Evolutionary conservation across 2,888 invertebrate species (phyloP), one percentile per base, ranked within the genome.

Genomic region (Cryptus armator): DNA sequence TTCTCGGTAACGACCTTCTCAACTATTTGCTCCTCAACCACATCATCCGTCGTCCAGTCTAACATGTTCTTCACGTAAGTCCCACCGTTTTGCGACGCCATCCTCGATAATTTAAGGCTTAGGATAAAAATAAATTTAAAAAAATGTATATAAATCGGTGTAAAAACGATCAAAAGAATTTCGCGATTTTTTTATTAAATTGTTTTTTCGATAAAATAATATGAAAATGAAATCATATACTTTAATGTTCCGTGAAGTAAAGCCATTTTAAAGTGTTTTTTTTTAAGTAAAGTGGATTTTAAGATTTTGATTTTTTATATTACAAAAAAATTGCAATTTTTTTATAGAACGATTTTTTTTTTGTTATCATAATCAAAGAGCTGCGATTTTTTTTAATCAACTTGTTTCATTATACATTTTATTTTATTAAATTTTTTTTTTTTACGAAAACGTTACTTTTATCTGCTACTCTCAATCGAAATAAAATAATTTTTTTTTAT

Each of bases 1-100:
- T 37, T 37, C 37, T 37, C 37, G 37, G 37, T 37, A 5, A 7
- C 37, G 37, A 37, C 37, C 37, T 37, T 37, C 37, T 37, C 37
- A 9, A 37, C 37, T 37, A 37, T 9, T 37, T 37, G 6, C 5
- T 37, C 37, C 37, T 37, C 37, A 7, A 37, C 37, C 37, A 37
- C 37, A 9, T 37, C 37, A 7, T 90, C 90, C 0, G 89, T 71
- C 6, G 7, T 48, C 84, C 71, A 83, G 51, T 81, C 76, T 29
- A 85, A 14, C 81, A 81, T 80, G 14, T 83, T 77, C 12, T 81
- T 53, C n/a, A 85, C 64, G 32, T 81, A 83, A 68, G 67, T 74
- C 6, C 71, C 53, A 46, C 82, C 68, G 67, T 77, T 86, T 64
- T 12, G 32, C 37, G 44, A 24, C 24, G 72, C 46, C 87, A 83